phyloP scores from a whole-genome alignment of 2,888 invertebrate genomes.

The Thumatha senex region DNA sequence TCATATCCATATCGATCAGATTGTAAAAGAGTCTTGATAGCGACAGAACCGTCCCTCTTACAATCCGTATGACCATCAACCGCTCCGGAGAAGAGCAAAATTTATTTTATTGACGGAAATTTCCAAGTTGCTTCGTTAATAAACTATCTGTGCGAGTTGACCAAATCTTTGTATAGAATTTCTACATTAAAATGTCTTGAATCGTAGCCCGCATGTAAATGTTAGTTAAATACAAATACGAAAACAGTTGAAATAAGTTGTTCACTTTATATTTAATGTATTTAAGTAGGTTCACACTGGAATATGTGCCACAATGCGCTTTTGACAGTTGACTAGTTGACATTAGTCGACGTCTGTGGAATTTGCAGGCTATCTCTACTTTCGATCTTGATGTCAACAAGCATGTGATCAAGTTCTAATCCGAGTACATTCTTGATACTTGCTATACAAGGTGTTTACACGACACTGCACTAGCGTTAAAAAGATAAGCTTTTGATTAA shows the following conservation, averaged over 20 bases:
- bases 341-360: constrained; percentile 16
- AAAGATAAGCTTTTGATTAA: constrained; percentile 27
- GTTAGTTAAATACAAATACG: constrained; percentile 11
- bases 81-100: too few relatives aligned
- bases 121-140: too few relatives aligned
- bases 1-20: too few relatives aligned
- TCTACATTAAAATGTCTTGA: too few relatives aligned
- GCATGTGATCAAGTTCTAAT: constrained; percentile 34
- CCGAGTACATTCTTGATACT: constrained; percentile 37
- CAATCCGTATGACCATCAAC: too few relatives aligned
- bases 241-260: constrained; percentile 34
- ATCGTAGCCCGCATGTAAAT: too few relatives aligned
- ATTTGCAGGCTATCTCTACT: constrained; percentile 27
- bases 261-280: constrained; percentile 46
- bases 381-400: constrained; percentile 25
- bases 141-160: too few relatives aligned
- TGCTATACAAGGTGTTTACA: constrained; percentile 32
- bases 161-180: too few relatives aligned
- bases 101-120: too few relatives aligned
- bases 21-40: too few relatives aligned
- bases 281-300: constrained; percentile 37
- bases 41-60: too few relatives aligned
- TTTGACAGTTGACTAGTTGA: constrained; percentile 20
- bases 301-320: constrained; percentile 4
- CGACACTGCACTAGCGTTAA: constrained; percentile 20